A percentile compares a stretch with the other conserved stretches of the same genome.
Conservation (phyloP, 2,113 vertebrate species). For the Ivindomyrus marchei region DNA sequence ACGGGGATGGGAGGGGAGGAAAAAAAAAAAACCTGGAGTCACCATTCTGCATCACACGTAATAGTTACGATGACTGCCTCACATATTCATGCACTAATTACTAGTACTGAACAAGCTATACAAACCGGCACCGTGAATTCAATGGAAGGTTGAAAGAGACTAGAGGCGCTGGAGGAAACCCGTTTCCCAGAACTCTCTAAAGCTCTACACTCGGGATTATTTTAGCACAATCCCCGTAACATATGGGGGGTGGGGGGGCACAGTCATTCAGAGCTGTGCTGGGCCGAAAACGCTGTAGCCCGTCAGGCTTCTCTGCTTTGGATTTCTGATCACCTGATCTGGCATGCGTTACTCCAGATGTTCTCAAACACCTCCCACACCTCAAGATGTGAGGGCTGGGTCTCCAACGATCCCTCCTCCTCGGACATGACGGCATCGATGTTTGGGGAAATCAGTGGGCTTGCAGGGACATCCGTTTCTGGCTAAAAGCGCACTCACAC, state of each 20-base stretch:
- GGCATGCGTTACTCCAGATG: conserved; percentile 73
- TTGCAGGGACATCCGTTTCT: not conserved
- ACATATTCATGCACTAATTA: not conserved
- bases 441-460: conserved; percentile 41
- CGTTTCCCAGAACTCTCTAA: not conserved
- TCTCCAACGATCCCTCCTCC: conserved; percentile 36
- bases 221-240: not conserved
- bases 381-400: conserved; percentile 59
- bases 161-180: not conserved
- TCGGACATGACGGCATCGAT: conserved; percentile 49
- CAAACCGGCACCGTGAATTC: not conserved
- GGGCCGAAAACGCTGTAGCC: not conserved
- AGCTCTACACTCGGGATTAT: not conserved
- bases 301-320: not conserved
- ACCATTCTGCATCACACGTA: not conserved
- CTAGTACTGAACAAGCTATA: not conserved
- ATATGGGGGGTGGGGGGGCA: not conserved
- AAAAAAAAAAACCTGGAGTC: conserved; percentile 16
- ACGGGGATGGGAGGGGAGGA: not conserved
- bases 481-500: conserved; percentile 18
- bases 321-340: conserved; percentile 64
- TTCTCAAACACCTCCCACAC: conserved; percentile 81
- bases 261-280: not conserved
- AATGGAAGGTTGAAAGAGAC: not conserved
- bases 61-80: not conserved